Evolutionary conservation across 2,888 invertebrate species (phyloP).

Genomic region (Harpalus rubripes): DNA sequence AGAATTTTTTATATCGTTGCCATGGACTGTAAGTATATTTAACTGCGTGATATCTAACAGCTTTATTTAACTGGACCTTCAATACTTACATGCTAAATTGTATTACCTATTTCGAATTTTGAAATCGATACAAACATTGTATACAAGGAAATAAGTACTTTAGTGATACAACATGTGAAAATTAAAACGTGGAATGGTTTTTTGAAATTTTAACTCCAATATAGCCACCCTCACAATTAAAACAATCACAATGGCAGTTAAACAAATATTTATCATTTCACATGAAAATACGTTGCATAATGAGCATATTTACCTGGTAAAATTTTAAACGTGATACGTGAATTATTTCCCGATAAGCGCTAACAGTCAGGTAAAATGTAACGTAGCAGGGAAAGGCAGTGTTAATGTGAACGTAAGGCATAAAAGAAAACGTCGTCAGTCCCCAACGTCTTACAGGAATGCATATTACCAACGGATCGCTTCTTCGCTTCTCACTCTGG

Average conservation of each 20-base stretch:
- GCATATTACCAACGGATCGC: constrained; percentile 46
- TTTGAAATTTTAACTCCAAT: background rate
- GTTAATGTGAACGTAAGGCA: background rate
- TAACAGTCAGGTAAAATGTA: background rate
- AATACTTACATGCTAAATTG: too few relatives aligned
- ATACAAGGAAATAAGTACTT: background rate
- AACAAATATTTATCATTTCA: constrained; percentile 16
- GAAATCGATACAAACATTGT: too few relatives aligned
- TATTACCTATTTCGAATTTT: too few relatives aligned
- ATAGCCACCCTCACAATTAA: background rate
- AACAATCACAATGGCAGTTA: background rate
- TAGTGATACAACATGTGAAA: background rate
- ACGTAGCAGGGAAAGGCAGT: constrained; percentile 1
- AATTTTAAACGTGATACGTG: constrained; percentile 13
- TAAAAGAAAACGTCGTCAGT: constrained; percentile 29
- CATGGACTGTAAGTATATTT: too few relatives aligned
- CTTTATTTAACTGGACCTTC: too few relatives aligned
- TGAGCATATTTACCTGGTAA: constrained; percentile 13
- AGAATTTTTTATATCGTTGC: too few relatives aligned
- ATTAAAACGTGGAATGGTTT: background rate
- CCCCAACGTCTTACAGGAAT: constrained; percentile 22
- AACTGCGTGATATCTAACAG: too few relatives aligned
- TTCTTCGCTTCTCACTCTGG: constrained; percentile 3
- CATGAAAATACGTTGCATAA: constrained; percentile 19
- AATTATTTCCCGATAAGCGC: constrained; percentile 31